A percentile compares a stretch with the other conserved stretches of the same genome.
Evolutionary conservation across 2,888 invertebrate genomes (phyloP).

Genomic region (Adelphocoris suturalis): DNA sequence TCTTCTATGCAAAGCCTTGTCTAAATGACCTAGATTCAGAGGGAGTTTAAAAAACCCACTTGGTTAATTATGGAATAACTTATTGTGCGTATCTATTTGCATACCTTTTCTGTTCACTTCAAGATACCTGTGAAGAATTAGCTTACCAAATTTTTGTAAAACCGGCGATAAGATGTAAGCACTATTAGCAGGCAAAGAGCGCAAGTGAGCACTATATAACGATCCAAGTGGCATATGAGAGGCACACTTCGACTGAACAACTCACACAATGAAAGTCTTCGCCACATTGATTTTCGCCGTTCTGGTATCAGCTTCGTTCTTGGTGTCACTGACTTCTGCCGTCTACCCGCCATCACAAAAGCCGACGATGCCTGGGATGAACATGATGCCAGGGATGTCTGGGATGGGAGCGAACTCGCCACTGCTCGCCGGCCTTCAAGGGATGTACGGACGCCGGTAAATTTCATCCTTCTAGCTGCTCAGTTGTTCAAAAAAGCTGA

Average conservation of each 20-base stretch:
- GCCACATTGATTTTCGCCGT: background rate
- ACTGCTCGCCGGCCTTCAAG: background rate
- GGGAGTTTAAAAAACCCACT: no score
- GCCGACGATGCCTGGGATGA: constrained; percentile 38
- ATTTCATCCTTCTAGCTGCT: background rate
- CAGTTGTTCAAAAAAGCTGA: no score
- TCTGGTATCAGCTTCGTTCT: background rate
- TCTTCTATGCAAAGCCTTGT: no score
- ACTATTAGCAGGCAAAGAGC: background rate
- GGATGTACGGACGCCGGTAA: background rate
- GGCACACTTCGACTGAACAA: background rate
- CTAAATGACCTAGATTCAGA: no score
- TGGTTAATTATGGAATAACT: no score
- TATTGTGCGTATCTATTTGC: no score
- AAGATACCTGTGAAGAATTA: background rate
- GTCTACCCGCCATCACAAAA: background rate
- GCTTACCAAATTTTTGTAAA: background rate
- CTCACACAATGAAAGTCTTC: background rate
- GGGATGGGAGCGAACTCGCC: constrained; percentile 18
- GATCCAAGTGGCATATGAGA: background rate
- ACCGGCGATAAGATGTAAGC: background rate
- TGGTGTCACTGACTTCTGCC: constrained; percentile 6
- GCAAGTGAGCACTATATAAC: background rate
- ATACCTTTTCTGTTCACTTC: no score
- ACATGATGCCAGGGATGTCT: constrained; percentile 35